Evolutionary conservation across 2,113 vertebrate genomes (phyloP).

Genomic region (Xiphorhynchus elegans): DNA sequence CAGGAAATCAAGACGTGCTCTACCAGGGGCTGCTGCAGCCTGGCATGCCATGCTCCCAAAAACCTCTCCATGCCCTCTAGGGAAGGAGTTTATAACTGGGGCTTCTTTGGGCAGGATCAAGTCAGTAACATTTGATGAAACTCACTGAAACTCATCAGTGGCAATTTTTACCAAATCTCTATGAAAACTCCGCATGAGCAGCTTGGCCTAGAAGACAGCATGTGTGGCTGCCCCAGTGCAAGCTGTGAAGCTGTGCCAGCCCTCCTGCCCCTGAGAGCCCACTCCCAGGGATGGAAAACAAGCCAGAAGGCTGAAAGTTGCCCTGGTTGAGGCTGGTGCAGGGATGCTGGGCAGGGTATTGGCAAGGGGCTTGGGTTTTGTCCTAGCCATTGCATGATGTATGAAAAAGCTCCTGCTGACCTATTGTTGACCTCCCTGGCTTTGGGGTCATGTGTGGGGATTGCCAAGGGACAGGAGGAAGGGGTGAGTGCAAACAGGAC

Average conservation of each 20-base stretch:
- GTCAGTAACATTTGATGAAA: neutral
- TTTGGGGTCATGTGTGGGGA: fast-evolving
- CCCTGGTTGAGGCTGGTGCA: neutral
- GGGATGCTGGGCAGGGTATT: neutral
- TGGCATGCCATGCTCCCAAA: fast-evolving
- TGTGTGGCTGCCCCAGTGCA: fast-evolving
- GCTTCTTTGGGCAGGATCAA: neutral
- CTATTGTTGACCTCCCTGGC: neutral
- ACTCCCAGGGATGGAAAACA: neutral
- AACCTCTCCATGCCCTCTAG: neutral
- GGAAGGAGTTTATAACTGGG: neutral
- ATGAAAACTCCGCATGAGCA: fast-evolving
- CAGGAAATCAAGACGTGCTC: neutral
- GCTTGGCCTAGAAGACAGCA: neutral
- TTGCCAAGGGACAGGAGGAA: neutral
- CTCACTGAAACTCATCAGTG: neutral
- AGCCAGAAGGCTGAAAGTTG: neutral
- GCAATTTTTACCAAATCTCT: neutral
- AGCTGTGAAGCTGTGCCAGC: neutral
- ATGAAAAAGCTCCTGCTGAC: fast-evolving
- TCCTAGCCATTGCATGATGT: fast-evolving
- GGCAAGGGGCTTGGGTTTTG: neutral
- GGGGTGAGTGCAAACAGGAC: neutral
- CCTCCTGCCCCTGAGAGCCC: neutral
- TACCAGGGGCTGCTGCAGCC: neutral